These are phyloP conservation scores for Cheilosia variabilis DNA, from an alignment of 2,888 invertebrate genomes.

Conservation along the genomic window DNA sequence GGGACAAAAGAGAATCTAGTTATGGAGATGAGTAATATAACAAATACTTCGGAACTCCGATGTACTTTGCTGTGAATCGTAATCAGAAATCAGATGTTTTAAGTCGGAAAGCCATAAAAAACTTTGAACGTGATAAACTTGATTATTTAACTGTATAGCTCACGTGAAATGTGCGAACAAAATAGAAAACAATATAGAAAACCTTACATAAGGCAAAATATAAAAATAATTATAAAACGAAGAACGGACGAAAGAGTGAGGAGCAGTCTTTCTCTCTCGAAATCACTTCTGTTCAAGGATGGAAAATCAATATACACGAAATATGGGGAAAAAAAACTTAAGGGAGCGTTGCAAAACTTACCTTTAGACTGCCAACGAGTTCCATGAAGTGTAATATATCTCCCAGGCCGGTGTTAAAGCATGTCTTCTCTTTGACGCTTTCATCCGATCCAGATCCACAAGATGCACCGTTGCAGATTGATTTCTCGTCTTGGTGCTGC, in stretches of 20 bases:
- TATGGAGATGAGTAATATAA: background rate
- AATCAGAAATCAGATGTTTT: no score
- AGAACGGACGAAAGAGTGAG: background rate
- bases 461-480: constrained; percentile 54
- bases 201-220: constrained; percentile 46
- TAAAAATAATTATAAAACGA: constrained; percentile 32
- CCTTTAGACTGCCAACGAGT: constrained; percentile 89
- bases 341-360: constrained; percentile 80
- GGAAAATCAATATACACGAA: constrained; percentile 68
- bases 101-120: no score
- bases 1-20: background rate
- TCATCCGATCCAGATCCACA: constrained; percentile 49
- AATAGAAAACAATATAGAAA: constrained; percentile 5
- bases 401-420: constrained; percentile 81
- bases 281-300: constrained; percentile 14
- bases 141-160: constrained; percentile 5
- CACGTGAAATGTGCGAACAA: background rate
- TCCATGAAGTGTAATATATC: constrained; percentile 87
- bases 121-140: background rate
- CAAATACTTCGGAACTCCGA: background rate
- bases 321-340: constrained; percentile 13
- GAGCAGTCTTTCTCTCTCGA: background rate
- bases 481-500: constrained; percentile 4
- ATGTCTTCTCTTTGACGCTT: constrained; percentile 77
- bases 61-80: no score